Evolutionary conservation across 92 coral and sea anemone genomes (phyloP), one percentile per base, ranked within the genome.

Genomic region (Porites cylindrica): DNA sequence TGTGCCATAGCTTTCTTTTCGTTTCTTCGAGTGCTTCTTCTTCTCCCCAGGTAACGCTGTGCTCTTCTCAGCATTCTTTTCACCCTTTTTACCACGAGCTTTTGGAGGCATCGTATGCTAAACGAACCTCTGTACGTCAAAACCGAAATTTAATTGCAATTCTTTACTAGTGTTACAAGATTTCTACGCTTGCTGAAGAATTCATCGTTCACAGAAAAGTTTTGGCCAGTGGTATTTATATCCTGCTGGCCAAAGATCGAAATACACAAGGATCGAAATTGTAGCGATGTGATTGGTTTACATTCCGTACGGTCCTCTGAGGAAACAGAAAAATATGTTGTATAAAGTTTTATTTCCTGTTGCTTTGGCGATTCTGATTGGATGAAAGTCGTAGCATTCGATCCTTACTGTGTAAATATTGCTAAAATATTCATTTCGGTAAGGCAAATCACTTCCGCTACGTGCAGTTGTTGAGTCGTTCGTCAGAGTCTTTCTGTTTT

Each of bases 1-100:
- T 12, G 66, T 75, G 4, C 81, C 76, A 38, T 87, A 91, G 81
- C 88, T 91, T 82, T 91, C 93, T 18, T 60, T 87, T 56, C 86
- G 69, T 59, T 82, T 82, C 59, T 72, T 82, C 14, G 29, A 56
- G n/a, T 76, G 80, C 66, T 56, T 54, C 18, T 56, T 56, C 86
- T 82, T 82, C 59, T 82, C 86, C 69, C 86, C 76, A 1, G 86
- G 86, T 19, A 70, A 56, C 12, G 70, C 8, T n/a, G 78, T 16
- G 54, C 69, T 82, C 19, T 82, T 82, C 58, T 59, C 86, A 1
- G 70, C 32, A 8, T 32, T 38, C 53, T 82, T 82, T 38, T 82
- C 86, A 10, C 60, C 29, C 51, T 82, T 82, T 38, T 82, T 82
- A 1, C 70, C 78, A 26, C 58, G 66, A 6, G 7, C 78, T 71